Base-by-base conservation (phyloP, 2,797 vertebrate genomes). In the Anomalospiza imberbis region DNA sequence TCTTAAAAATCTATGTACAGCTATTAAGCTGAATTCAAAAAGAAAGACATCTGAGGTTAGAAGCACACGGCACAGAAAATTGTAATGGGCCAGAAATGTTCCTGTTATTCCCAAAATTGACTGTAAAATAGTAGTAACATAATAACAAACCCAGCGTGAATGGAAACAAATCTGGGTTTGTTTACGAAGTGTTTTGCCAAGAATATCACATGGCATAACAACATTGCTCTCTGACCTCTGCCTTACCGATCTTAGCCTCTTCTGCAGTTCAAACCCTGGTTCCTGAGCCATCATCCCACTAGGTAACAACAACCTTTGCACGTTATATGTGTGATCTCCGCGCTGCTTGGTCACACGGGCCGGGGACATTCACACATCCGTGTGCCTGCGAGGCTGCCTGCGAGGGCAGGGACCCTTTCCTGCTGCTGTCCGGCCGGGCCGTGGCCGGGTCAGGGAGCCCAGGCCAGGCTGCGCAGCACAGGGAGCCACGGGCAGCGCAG, bases 281-380 rank as follows among this genome's bases (percentile, higher is more conserved):
- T 65, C 42, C 74, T 1, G 44, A 57, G 51, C 34, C 20, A 9
- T 19, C 51, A 12, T 5, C 31, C 20, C 11, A 1, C 28, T 1
- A 13, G 14, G 17, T 2, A 8, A 17, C 32, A 19, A 1, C 0
- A 18, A 4, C 16, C 1, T 34, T 9, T 4, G 32, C 19, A 2
- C 2, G 0, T 1, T 2, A 1, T 0, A 0, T 2, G 0, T 6
- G 48, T 1, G 57, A 28, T 20, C 19, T 38, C 42, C 13, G 22
- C 1, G 68, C 42, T 1, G 44, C 32, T 28, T 0, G 38, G 15
- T 10, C 32, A 3, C 55, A 51, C 2, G 34, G 17, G 7, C 2
- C 2, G n/a, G 40, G 44, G 26, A 38, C 67, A 0, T 17, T 32
- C 24, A 6, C 26, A 14, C 58, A 20, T 5, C 31, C 3, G 25